These are phyloP conservation scores for Palythoa caribaeorum DNA, from an alignment of 92 coral and sea anemone species.

Conservation along the genomic window DNA sequence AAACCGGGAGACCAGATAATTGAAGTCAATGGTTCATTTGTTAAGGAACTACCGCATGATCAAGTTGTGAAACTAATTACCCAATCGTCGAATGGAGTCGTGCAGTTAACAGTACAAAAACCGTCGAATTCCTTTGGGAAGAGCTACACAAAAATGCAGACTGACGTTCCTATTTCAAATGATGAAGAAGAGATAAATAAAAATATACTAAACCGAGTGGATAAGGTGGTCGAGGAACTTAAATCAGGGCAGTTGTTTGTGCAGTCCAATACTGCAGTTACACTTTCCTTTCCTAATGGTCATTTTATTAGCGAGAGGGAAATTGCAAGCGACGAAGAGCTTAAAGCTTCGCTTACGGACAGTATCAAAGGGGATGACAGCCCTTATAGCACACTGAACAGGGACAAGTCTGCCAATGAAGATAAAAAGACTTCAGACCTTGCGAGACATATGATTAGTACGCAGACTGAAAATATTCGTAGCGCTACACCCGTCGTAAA, in stretches of 20 bases:
- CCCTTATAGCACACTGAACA: conserved; percentile 55
- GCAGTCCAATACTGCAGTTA: conserved; percentile 50
- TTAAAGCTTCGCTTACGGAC: conserved; percentile 85
- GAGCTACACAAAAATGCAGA: conserved; percentile 37
- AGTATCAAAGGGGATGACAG: conserved; percentile 75
- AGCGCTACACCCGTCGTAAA: conserved; percentile 48
- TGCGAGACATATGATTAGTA: conserved; percentile 15
- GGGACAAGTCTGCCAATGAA: conserved; percentile 68
- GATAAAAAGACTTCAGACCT: conserved; percentile 56
- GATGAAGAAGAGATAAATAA: conserved; percentile 64
- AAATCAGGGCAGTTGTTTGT: conserved; percentile 79
- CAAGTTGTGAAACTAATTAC: conserved; percentile 91
- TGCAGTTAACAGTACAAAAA: conserved; percentile 79
- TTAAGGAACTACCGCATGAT: conserved; percentile 83
- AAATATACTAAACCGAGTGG: conserved; percentile 85
- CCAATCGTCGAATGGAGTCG: conserved; percentile 82
- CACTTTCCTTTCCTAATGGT: conserved; percentile 64
- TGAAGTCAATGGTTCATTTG: conserved; percentile 88
- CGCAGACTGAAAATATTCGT: conserved; percentile 66
- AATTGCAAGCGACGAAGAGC: conserved; percentile 93
- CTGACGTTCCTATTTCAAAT: conserved; percentile 55
- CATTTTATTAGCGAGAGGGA: conserved; percentile 77
- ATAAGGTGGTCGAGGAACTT: conserved; percentile 93
- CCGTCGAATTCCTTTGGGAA: conserved; percentile 47
- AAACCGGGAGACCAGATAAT: conserved; percentile 92